Conservation (phyloP, 1,140 invertebrate species). For the Bombus huntii region DNA sequence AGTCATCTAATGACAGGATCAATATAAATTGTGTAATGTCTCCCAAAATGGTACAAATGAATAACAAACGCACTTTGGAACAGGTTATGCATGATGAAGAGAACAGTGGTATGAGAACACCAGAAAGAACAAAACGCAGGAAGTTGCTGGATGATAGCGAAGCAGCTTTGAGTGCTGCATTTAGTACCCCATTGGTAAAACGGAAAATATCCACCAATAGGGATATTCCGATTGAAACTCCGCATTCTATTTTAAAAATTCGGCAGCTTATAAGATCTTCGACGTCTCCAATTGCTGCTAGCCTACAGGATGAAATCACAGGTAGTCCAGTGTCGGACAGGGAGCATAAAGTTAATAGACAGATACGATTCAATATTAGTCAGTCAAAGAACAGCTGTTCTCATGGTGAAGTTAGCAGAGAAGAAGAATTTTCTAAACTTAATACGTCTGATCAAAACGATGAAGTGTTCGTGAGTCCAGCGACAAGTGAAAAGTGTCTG, state of each 20-base stretch:
- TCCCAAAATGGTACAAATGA: conserved; percentile 44
- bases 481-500: conserved; percentile 42
- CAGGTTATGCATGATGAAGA: conserved; percentile 49
- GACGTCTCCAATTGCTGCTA: conserved; percentile 55
- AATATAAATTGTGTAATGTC: conserved; percentile 71
- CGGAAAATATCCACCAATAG: conserved; percentile 58
- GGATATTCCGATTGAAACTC: conserved; percentile 63
- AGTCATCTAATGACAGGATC: conserved; percentile 19
- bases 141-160: conserved; percentile 50
- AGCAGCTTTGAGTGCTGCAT: conserved; percentile 53
- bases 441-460: background rate
- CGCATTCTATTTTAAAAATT: conserved; percentile 80
- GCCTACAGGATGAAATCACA: background rate
- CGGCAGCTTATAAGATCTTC: conserved; percentile 75
- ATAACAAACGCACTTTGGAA: conserved; percentile 67
- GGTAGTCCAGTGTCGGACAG: background rate
- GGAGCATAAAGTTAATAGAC: conserved; percentile 61
- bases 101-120: background rate
- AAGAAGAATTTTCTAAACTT: background rate
- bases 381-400: conserved; percentile 47
- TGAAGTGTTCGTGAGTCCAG: conserved; percentile 47
- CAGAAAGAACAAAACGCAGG: conserved; percentile 56
- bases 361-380: conserved; percentile 71
- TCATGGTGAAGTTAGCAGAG: background rate
- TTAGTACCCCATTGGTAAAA: conserved; percentile 77